phyloP scores from a whole-genome alignment of 1,140 invertebrate species.

The Samia ricini region DNA sequence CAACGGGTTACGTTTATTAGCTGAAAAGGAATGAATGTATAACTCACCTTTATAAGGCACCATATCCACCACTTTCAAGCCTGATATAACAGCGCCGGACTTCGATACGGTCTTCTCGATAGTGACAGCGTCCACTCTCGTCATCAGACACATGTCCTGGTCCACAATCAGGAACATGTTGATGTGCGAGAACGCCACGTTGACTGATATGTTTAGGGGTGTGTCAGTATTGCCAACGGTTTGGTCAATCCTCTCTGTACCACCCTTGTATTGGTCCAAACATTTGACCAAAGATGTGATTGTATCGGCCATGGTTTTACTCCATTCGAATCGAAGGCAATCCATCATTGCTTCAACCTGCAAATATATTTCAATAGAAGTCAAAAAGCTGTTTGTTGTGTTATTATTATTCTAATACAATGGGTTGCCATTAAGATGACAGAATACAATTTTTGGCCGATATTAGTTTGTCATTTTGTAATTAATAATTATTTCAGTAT shows the following conservation, averaged over 20 bases:
- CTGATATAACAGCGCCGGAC: slow-evolving; percentile 56
- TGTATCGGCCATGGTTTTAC: slow-evolving; percentile 49
- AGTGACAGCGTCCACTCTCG: slow-evolving; percentile 64
- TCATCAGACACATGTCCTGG: slow-evolving; percentile 65
- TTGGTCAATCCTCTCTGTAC: slow-evolving; percentile 1
- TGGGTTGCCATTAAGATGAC: too few species aligned
- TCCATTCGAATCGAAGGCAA: slow-evolving; percentile 70
- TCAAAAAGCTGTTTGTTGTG: too few species aligned
- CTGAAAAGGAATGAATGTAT: neutral
- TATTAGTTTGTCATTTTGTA: too few species aligned
- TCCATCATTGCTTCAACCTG: slow-evolving; percentile 75
- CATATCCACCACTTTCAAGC: slow-evolving; percentile 70
- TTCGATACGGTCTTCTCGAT: slow-evolving; percentile 55
- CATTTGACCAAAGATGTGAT: slow-evolving; percentile 54
- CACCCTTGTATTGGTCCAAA: slow-evolving; percentile 50
- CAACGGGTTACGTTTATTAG: too few species aligned
- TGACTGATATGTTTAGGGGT: slow-evolving; percentile 49
- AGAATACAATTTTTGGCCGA: too few species aligned
- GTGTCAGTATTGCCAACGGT: slow-evolving; percentile 21
- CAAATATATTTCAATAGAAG: neutral
- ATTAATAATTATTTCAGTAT: too few species aligned
- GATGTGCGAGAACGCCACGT: slow-evolving; percentile 70
- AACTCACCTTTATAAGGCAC: slow-evolving; percentile 61
- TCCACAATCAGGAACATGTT: slow-evolving; percentile 65
- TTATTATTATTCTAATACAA: too few species aligned